Evolutionary conservation across 2,113 vertebrate genomes (phyloP), one percentile per base, ranked within the genome.

Genomic region (Xerus inauris): DNA sequence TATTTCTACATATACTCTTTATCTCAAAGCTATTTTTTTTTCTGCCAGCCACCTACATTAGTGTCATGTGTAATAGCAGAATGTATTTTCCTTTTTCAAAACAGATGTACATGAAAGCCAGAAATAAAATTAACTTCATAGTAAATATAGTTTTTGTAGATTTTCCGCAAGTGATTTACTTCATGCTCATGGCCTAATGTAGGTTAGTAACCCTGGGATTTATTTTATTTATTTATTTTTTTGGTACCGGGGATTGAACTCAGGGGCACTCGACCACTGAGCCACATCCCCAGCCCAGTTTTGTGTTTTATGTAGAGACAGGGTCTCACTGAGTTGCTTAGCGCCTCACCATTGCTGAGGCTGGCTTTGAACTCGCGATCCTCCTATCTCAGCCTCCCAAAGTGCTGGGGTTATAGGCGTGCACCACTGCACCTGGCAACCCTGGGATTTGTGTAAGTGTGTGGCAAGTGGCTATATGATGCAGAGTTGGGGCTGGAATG

Each of bases 51-150:
- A 1, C 62, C 13, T 82, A 35, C 26, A n/a, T 85, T 42, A 73
- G 32, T 94, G 0, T 76, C 6, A 1, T 16, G 57, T 62, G 65
- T 88, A 67, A 30, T 62, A 17, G 1, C 30, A 64, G 38, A 69
- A 80, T 79, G 51, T 64, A 45, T 81, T 86, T 73, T 84, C 38
- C 35, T 79, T 81, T 75, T 65, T 80, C 57, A 86, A 81, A 91
- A 71, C n/a, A 88, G 30, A 40, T 90, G 86, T 93, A 94, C 40
- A 20, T 57, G 45, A 87, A 96, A 87, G 54, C 35, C 51, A 71
- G 88, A 67, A 89, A 67, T 35, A 69, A 79, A 81, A 17, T n/a
- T 54, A 85, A 32, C 89, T 84, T 86, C 11, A 22, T 57, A 57
- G 13, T 90, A 51, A 82, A 71, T 45, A 42, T 4, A 32, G 51